A percentile compares a stretch with the other conserved stretches of the same genome.
phyloP scores from a whole-genome alignment of 2,888 invertebrate genomes.

The Pachymerium ferrugineum region DNA sequence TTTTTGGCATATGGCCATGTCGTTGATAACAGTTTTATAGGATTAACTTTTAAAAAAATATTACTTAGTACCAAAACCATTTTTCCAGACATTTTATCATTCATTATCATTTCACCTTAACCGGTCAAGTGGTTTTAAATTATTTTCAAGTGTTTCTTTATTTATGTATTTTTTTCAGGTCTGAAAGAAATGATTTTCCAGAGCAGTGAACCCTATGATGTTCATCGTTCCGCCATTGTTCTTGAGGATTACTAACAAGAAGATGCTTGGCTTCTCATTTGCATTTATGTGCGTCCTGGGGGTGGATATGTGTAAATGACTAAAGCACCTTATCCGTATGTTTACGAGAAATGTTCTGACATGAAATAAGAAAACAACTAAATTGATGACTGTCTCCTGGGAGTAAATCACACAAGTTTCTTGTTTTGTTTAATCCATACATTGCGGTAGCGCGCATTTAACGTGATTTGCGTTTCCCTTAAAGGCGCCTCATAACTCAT shows the following conservation, averaged over 20 bases:
- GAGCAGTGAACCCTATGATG: background rate
- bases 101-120: no score
- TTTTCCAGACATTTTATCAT: no score
- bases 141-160: background rate
- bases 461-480: slow-evolving; percentile 6
- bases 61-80: no score
- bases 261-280: slow-evolving; percentile 17
- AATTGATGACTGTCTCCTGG: background rate
- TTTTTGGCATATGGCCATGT: no score
- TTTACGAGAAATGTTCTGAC: background rate
- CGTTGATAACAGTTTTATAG: no score
- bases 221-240: background rate
- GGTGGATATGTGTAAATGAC: slow-evolving; percentile 22
- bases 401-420: slow-evolving; percentile 27
- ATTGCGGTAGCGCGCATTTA: slow-evolving; percentile 3
- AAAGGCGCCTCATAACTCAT: slow-evolving; percentile 12
- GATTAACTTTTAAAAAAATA: no score
- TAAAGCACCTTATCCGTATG: background rate
- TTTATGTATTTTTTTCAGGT: background rate
- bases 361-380: background rate
- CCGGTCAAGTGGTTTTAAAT: background rate
- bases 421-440: slow-evolving; percentile 12
- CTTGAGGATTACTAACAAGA: background rate
- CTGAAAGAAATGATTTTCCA: background rate
- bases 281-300: slow-evolving; percentile 20